phyloP scores from a whole-genome alignment of 2,888 invertebrate genomes.

The Campoletis raptor region DNA sequence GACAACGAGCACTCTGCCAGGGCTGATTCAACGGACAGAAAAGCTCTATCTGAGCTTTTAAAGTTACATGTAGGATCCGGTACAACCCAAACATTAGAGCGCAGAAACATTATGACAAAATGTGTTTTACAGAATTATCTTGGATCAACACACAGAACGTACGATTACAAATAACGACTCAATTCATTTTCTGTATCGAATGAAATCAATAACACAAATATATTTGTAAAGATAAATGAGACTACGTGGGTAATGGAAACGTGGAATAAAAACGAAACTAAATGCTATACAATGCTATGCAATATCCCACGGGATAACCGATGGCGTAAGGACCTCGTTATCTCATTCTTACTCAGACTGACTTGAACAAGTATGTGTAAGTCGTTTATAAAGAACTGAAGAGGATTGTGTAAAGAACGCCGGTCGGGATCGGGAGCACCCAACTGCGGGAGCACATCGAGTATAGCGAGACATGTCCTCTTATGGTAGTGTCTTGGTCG shows the following conservation, averaged over 20 bases:
- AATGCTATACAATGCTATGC: constrained; percentile 15
- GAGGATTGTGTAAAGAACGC: constrained; percentile 61
- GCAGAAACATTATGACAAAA: constrained; percentile 20
- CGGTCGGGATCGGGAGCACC: constrained; percentile 63
- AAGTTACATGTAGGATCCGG: not conserved
- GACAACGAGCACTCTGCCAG: constrained; percentile 55
- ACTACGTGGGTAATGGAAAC: not conserved
- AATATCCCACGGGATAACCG: constrained; percentile 17
- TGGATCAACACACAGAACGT: constrained; percentile 2
- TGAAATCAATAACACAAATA: not conserved
- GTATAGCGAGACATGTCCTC: constrained; percentile 81
- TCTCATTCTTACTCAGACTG: constrained; percentile 32
- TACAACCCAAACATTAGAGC: not conserved
- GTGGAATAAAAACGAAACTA: constrained; percentile 3
- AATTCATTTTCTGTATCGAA: not conserved
- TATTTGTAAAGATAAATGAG: not conserved
- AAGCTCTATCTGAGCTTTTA: constrained; percentile 61
- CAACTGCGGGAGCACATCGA: constrained; percentile 58
- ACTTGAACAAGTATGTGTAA: constrained; percentile 13
- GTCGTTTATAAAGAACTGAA: constrained; percentile 56
- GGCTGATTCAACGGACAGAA: constrained; percentile 68
- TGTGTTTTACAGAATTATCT: constrained; percentile 22
- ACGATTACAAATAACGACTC: not conserved
- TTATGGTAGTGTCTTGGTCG: constrained; percentile 81
- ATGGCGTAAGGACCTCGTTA: constrained; percentile 37